Base-by-base conservation (phyloP, 2,888 invertebrate genomes). In the Pachycephus smyrnensis region DNA sequence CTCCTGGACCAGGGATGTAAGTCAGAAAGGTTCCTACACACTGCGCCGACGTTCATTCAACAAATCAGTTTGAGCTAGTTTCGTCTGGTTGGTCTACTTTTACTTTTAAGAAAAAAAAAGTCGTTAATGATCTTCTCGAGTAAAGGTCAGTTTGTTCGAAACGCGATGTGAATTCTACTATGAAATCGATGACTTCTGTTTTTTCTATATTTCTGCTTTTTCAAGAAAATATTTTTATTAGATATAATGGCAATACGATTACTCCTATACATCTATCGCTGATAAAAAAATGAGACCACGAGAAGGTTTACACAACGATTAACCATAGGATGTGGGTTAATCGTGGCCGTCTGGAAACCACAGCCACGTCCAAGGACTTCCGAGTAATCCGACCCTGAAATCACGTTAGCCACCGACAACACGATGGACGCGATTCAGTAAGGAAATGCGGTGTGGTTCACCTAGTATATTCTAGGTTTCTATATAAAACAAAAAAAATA, bases 1-100 rank as follows among this genome's bases (percentile, higher is more conserved):
- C 23, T 23, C 55, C 40, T 71, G 35, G 35, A 30, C 74, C 84
- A 86, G 87, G 87, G 87, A 84, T 84, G 87, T 84, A 83, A 82
- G 84, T 79, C 82, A 80, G 82, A 85, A 81, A 80, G 76, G 77
- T 83, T 80, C 55, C 23, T 55, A 23, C 55, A 55, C 23, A 2
- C 23, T 55, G 55, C 55, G 9, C 23, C 23, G 55, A 55, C 55
- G 55, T 55, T 55, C 55, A 55, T 55, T 55, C 55, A 55, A 55
- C 55, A 55, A 55, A 55, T 55, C 55, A 23, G 23, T 40, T 1
- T 55, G 55, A 55, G 23, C 55, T 55, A 55, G 55, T 55, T 55
- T 55, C 55, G 55, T 55, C 9, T 23, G 23, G 55, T 9, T 23
- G 40, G 40, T 40, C 15, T 23, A 23, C 55, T 55, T 55, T 55